Conservation (phyloP, 2,888 invertebrate species). For the Drosophila ezoana region DNA sequence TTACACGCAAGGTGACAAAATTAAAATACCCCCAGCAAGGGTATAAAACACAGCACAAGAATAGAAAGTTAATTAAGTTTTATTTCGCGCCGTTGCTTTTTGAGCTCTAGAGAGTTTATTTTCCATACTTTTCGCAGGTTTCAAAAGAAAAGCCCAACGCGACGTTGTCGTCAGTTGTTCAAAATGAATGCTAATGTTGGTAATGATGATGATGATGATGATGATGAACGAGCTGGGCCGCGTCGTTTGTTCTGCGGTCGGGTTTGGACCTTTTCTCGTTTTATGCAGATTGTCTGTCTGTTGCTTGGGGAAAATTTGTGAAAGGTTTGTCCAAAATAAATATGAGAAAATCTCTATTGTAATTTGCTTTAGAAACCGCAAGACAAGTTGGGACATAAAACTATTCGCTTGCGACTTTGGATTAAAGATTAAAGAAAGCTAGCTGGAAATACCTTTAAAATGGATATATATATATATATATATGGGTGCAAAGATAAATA, state of each 20-base stretch:
- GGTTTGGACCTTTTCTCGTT: slow-evolving; percentile 47
- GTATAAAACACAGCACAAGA: slow-evolving; percentile 39
- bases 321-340: slow-evolving; percentile 72
- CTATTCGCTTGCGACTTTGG: slow-evolving; percentile 14
- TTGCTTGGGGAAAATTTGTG: slow-evolving; percentile 62
- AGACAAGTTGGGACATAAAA: slow-evolving; percentile 27
- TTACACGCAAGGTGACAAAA: not conserved
- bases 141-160: slow-evolving; percentile 68
- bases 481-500: not conserved
- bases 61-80: slow-evolving; percentile 79
- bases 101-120: slow-evolving; percentile 46
- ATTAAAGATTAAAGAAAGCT: slow-evolving; percentile 23
- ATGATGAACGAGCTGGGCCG: slow-evolving; percentile 22
- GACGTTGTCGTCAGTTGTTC: slow-evolving; percentile 41
- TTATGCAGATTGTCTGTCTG: slow-evolving; percentile 49
- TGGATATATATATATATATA: not conserved
- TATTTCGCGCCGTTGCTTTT: slow-evolving; percentile 44
- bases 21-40: not conserved
- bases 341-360: slow-evolving; percentile 67
- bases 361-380: slow-evolving; percentile 66
- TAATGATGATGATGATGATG: slow-evolving; percentile 1
- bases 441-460: slow-evolving; percentile 15
- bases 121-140: slow-evolving; percentile 50
- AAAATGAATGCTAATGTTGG: slow-evolving; percentile 14
- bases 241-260: slow-evolving; percentile 63